Conservation (phyloP, 1,140 invertebrate genomes). For the Meteorus sp. region DNA sequence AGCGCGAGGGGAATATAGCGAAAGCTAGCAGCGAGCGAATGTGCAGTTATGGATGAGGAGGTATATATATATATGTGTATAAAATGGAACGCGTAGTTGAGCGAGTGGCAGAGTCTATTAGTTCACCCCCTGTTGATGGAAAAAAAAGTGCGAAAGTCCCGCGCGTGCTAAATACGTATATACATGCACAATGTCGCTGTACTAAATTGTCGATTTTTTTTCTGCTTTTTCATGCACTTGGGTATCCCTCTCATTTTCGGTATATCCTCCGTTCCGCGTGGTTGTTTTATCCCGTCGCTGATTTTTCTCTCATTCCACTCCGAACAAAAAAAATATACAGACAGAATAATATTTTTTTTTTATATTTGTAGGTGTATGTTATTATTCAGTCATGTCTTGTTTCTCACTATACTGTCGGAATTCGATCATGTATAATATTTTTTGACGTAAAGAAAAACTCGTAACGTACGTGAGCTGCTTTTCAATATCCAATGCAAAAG, state of each 20-base stretch:
- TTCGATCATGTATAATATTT: constrained; percentile 1
- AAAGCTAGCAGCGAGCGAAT: constrained; percentile 17
- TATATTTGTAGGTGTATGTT: no score
- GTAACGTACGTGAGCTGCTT: background rate
- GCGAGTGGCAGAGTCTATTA: constrained; percentile 11
- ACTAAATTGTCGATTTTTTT: background rate
- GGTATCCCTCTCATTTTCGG: no score
- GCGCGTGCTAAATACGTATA: background rate
- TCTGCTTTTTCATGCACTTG: no score
- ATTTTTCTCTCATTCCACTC: no score
- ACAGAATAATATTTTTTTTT: no score
- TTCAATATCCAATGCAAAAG: background rate
- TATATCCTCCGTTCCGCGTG: no score
- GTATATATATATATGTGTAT: no score
- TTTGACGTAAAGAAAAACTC: constrained; percentile 1
- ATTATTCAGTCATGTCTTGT: no score
- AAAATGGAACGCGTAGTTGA: constrained; percentile 31
- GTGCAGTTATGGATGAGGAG: constrained; percentile 29
- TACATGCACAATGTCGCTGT: background rate
- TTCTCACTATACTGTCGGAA: constrained; percentile 34
- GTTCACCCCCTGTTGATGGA: background rate
- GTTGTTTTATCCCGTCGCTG: no score
- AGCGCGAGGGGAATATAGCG: constrained; percentile 18
- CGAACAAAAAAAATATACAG: no score
- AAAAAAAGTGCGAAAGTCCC: background rate